Conservation (phyloP, 2,888 invertebrate genomes). For the Dryococelus australis region DNA sequence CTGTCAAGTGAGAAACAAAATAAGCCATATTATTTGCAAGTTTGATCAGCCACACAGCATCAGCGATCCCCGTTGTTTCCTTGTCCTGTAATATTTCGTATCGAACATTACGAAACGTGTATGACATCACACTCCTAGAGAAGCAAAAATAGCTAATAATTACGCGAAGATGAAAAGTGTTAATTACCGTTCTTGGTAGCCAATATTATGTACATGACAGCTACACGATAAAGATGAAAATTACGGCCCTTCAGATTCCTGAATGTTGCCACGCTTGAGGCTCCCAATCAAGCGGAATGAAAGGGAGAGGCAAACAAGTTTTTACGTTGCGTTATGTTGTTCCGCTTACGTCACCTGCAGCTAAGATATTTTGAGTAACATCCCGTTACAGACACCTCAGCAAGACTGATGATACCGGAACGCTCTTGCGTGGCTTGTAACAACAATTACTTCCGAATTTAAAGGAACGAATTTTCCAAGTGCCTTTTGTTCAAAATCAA, state of each 20-base stretch:
- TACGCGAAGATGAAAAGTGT: not conserved
- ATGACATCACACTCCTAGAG: not conserved
- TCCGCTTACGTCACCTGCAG: not conserved
- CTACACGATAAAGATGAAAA: not conserved
- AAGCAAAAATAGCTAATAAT: not conserved
- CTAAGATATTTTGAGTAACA: not conserved
- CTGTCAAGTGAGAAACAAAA: too few species aligned
- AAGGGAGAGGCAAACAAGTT: not conserved
- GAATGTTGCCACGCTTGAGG: not conserved
- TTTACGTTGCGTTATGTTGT: not conserved
- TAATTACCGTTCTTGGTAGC: conserved; percentile 8
- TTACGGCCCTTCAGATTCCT: not conserved
- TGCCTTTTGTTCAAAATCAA: too few species aligned
- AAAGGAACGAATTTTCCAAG: too few species aligned
- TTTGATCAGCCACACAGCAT: not conserved
- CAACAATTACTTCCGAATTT: too few species aligned
- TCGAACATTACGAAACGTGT: not conserved
- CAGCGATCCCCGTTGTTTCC: not conserved
- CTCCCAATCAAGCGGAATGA: not conserved
- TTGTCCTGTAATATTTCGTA: not conserved
- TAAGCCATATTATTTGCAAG: not conserved
- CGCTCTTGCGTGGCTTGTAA: too few species aligned
- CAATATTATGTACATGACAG: too few species aligned
- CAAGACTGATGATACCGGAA: too few species aligned
- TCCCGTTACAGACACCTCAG: too few species aligned